phyloP scores from a whole-genome alignment of 2,888 invertebrate species.

The Drosophila fungiperda region DNA sequence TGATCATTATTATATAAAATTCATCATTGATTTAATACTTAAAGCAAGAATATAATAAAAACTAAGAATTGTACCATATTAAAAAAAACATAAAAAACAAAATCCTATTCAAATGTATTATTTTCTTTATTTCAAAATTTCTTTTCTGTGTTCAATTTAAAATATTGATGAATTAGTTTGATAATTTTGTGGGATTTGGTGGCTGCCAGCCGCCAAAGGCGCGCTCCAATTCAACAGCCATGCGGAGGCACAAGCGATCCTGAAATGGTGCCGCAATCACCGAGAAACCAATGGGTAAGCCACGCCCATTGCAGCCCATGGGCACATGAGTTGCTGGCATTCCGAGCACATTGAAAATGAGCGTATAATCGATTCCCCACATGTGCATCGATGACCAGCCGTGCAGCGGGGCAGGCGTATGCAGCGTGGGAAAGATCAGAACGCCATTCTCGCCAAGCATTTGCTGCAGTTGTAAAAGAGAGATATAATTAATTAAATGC shows the following conservation, averaged over 20 bases:
- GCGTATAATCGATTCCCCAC: constrained; percentile 74
- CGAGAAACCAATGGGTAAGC: constrained; percentile 92
- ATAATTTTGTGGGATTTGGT: constrained; percentile 80
- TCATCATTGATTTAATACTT: too few relatives aligned
- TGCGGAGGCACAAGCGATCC: constrained; percentile 92
- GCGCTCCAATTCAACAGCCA: constrained; percentile 91
- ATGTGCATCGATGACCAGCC: constrained; percentile 85
- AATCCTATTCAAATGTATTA: not conserved
- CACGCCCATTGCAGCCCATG: constrained; percentile 87
- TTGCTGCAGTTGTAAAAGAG: constrained; percentile 43
- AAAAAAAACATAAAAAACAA: not conserved
- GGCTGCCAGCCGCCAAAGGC: constrained; percentile 93
- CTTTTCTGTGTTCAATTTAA: not conserved
- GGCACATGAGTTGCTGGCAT: constrained; percentile 92
- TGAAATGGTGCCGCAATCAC: constrained; percentile 90
- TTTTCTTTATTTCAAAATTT: not conserved
- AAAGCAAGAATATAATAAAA: too few relatives aligned
- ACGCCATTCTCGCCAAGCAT: constrained; percentile 90
- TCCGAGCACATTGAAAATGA: constrained; percentile 87
- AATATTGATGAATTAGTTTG: not conserved
- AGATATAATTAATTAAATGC: not conserved
- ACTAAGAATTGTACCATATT: too few relatives aligned
- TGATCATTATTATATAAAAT: too few relatives aligned
- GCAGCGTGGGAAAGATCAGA: constrained; percentile 90
- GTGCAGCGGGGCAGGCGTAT: constrained; percentile 88